Base-by-base conservation (phyloP, 1,140 invertebrate species). In the Temnothorax longispinosus region DNA sequence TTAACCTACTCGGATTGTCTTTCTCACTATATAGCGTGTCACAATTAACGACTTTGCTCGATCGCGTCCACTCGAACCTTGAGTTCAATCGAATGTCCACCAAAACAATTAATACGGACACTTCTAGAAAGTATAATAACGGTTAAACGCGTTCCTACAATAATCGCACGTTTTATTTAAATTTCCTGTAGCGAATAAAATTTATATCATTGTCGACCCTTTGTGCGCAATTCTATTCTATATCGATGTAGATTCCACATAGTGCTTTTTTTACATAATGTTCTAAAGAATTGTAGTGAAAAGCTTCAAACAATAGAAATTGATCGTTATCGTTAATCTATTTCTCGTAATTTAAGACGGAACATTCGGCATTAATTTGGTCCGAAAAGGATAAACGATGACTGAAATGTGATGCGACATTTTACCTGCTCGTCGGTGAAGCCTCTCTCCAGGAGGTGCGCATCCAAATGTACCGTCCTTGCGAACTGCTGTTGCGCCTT, bases 391-490 rank as follows among this genome's bases (percentile, higher is more conserved):
- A 65, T 27, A 27, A 27, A 27, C 0, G 27, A 27, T 27, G 27
- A 27, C 47, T n/a, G 21, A 4, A 21, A 65, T 35, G 1, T 11
- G 3, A 0, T 11, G 11, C 0, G 38, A 50, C 27, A 50, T 54
- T 56, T 50, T 65, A 90, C 90, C 78, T 84, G 58, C 10, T 71
- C 13, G 1, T 54, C 10, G 5, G 52, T 74, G 18, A 87, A 74
- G 21, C 80, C 64, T 41, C 35, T 32, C 6, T 4, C n/a, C n/a
- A 75, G n/a, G 1, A 84, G 80, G 4, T 84, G 32, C 27, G 41
- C 44, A 13, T 84, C 54, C 8, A 58, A 13, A 2, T 32, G 35
- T 7, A 5, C 50, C 5, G 21, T 27, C 3, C 11, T 84, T n/a
- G 5, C 32, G 15, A 32, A 44, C 3, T 50, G 38, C 13, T 44